Evolutionary conservation across 2,888 invertebrate genomes (phyloP).

Genomic region (Epiblema foenella): DNA sequence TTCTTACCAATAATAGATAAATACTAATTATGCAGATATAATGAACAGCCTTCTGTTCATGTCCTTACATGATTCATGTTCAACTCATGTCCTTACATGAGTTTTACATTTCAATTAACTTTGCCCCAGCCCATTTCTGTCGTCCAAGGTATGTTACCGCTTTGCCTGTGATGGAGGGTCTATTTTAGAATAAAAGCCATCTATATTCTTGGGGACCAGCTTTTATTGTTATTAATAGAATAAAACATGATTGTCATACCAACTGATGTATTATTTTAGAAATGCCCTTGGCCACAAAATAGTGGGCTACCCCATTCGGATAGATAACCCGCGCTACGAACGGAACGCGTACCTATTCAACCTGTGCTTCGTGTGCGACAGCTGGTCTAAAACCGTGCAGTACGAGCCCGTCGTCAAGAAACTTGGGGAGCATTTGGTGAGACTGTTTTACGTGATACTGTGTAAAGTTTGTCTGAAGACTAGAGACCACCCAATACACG

Average conservation of each 20-base stretch:
- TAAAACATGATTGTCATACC: not conserved
- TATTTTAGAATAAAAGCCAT: not conserved
- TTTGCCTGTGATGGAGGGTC: not conserved
- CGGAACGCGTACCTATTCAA: constrained; percentile 98
- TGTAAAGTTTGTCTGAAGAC: not conserved
- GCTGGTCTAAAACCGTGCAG: constrained; percentile 94
- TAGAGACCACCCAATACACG: not conserved
- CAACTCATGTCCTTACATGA: no score
- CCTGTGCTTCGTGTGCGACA: constrained; percentile 96
- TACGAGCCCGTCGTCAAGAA: constrained; percentile 98
- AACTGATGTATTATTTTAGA: constrained; percentile 58
- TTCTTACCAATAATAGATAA: no score
- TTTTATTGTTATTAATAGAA: not conserved
- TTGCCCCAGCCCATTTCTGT: not conserved
- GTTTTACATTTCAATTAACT: not conserved
- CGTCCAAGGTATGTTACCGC: not conserved
- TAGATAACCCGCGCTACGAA: constrained; percentile 94
- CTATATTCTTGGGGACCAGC: not conserved
- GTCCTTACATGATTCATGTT: no score
- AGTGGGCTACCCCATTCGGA: constrained; percentile 95
- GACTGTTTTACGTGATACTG: constrained; percentile 47
- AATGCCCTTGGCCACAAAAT: constrained; percentile 92
- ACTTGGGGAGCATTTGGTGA: constrained; percentile 94
- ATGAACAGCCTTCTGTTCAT: no score
- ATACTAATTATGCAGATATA: no score